Evolutionary conservation across 2,113 vertebrate genomes (phyloP), one percentile per base, ranked within the genome.

Genomic region (Nannospalax galili): DNA sequence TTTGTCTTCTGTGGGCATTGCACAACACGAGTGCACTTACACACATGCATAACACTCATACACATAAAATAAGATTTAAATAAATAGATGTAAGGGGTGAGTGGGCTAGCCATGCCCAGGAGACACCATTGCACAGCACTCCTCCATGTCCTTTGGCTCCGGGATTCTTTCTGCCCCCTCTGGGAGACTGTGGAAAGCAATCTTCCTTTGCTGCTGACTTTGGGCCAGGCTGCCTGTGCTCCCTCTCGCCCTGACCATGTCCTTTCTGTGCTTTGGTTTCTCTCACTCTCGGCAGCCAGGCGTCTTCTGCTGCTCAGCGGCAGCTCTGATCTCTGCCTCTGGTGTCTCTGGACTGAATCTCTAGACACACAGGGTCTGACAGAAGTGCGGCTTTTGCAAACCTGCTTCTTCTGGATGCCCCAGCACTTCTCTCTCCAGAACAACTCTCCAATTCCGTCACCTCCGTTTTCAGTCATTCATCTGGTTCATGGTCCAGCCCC

Each of bases 381-480:
- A 96, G 84, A 96, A 95, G 73, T 3, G 8, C 87, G 72, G 67
- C 22, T 91, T 80, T 95, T 87, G 75, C 87, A 96, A 80, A 84
- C 85, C 86, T 94, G 22, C 56, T 52, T 92, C 85, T 75, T 28
- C 84, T 79, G 69, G 79, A 91, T 72, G 94, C 93, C 81, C 52
- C 73, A 56, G 67, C 91, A 84, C 91, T 91, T 96, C 87, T 73
- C 70, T 92, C 77, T 77, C 64, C 58, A 85, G 85, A 95, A 95
- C 90, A 96, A 60, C 77, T 67, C 90, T 84, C 0, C 14, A 40
- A 52, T 91, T 92, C 90, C 92, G 93, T 97, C 88, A 81, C 94
- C 92, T 95, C 90, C 37, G 28, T 70, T 96, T 95, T 95, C 52
- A 94, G 93, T 97, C 85, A 94, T 87, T 96, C 82, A 65, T 94